phyloP scores from a whole-genome alignment of 1,140 invertebrate genomes.

The Acromyrmex echinatior region DNA sequence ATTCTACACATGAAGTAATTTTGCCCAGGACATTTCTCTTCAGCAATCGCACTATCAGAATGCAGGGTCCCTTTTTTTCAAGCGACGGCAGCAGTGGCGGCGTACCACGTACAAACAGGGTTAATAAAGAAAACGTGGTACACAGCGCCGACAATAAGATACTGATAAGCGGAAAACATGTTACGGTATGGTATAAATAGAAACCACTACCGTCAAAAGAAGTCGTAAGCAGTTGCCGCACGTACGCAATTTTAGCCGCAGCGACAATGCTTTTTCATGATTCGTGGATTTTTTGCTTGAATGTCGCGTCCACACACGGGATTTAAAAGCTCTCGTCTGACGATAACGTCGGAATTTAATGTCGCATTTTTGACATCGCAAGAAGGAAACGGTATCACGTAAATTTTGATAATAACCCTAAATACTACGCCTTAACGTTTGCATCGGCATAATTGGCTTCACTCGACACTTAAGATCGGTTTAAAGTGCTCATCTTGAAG shows the following conservation, averaged over 20 bases:
- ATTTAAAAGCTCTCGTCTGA: conserved; percentile 44
- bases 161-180: conserved; percentile 80
- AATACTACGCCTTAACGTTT: neutral
- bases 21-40: neutral
- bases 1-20: conserved; percentile 32
- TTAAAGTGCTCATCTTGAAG: conserved; percentile 53
- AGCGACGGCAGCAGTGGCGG: neutral
- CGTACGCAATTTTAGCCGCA: conserved; percentile 81
- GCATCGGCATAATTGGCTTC: conserved; percentile 49
- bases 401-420: neutral
- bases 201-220: conserved; percentile 75
- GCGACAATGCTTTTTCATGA: conserved; percentile 66
- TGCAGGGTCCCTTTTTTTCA: conserved; percentile 15
- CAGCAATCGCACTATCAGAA: neutral
- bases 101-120: conserved; percentile 41
- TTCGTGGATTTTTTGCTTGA: conserved; percentile 37
- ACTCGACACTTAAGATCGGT: conserved; percentile 65
- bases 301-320: conserved; percentile 54
- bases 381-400: neutral
- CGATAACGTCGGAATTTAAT: conserved; percentile 33
- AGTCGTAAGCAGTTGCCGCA: conserved; percentile 81
- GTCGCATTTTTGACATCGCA: neutral
- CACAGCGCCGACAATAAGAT: conserved; percentile 78
- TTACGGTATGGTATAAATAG: conserved; percentile 74
- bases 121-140: conserved; percentile 80